Evolutionary conservation across 2,113 vertebrate species (phyloP).

Genomic region (Bos javanicus): DNA sequence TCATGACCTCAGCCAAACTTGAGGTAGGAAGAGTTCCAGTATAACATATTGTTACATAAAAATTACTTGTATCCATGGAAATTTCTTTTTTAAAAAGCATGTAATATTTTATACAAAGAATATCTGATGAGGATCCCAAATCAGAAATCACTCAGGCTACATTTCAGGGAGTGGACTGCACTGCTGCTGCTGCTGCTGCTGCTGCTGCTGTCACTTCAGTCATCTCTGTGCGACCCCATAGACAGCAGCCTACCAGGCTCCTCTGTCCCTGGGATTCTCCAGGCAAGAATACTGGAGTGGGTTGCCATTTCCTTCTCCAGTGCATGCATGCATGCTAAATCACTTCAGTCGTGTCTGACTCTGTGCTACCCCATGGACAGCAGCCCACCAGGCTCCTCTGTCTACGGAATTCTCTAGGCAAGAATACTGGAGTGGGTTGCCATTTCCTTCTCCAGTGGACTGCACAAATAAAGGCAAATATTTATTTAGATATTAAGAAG

Average conservation of each 20-base stretch:
- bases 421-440: neutral
- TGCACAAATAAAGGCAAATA: neutral
- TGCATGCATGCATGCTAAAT: too few species aligned
- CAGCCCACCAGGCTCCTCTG: neutral
- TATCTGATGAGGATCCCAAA: neutral
- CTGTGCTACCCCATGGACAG: fast-evolving
- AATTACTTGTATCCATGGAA: neutral
- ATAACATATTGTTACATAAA: neutral
- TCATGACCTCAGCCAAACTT: neutral
- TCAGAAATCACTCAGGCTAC: neutral
- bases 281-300: too few species aligned
- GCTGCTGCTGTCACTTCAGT: neutral
- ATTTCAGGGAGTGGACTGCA: neutral
- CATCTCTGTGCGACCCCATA: fast-evolving
- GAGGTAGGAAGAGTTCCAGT: neutral
- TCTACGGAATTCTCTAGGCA: neutral
- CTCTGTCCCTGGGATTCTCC: too few species aligned
- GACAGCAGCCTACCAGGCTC: neutral
- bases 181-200: neutral
- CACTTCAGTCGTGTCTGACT: neutral
- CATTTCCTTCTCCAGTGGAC: neutral
- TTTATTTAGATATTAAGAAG: constrained; percentile 22
- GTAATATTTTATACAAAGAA: neutral
- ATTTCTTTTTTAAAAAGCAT: neutral
- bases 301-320: too few species aligned